Evolutionary conservation across 2,797 vertebrate species (phyloP).

Genomic region (Synanceia verrucosa): DNA sequence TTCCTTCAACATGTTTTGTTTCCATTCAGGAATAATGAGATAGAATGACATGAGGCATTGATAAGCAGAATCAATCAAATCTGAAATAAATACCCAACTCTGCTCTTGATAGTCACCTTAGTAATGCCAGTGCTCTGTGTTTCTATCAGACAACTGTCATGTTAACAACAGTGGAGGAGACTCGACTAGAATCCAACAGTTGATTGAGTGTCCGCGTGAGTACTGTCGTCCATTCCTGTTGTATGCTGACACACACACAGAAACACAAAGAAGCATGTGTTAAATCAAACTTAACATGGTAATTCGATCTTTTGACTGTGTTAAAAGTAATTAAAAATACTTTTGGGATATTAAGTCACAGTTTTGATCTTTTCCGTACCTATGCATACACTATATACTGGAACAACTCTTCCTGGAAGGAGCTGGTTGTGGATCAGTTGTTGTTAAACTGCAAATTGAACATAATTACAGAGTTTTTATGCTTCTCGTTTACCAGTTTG

Average conservation of each 20-base stretch:
- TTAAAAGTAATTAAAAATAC: not conserved
- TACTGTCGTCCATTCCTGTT: conserved; percentile 83
- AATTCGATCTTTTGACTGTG: not conserved
- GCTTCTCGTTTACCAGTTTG: not conserved
- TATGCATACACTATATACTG: not conserved
- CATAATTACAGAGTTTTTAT: not conserved
- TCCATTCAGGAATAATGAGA: not conserved
- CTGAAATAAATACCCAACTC: conserved; percentile 3
- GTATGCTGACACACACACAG: conserved; percentile 24
- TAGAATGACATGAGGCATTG: not conserved
- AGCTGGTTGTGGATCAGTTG: not conserved
- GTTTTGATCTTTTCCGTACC: no score
- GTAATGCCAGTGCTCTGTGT: conserved; percentile 89
- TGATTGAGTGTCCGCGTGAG: conserved; percentile 97
- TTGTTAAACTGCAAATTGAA: not conserved
- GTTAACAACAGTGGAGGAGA: conserved; percentile 97
- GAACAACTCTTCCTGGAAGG: not conserved
- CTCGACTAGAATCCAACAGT: conserved; percentile 95
- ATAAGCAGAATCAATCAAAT: conserved; percentile 41
- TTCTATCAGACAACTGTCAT: conserved; percentile 96
- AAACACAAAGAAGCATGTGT: not conserved
- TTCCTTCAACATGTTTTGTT: no score
- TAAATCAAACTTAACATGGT: not conserved
- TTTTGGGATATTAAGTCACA: not conserved
- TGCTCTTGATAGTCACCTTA: conserved; percentile 10